Conservation (phyloP, 1,140 invertebrate genomes). For the Whitmania pigra region DNA sequence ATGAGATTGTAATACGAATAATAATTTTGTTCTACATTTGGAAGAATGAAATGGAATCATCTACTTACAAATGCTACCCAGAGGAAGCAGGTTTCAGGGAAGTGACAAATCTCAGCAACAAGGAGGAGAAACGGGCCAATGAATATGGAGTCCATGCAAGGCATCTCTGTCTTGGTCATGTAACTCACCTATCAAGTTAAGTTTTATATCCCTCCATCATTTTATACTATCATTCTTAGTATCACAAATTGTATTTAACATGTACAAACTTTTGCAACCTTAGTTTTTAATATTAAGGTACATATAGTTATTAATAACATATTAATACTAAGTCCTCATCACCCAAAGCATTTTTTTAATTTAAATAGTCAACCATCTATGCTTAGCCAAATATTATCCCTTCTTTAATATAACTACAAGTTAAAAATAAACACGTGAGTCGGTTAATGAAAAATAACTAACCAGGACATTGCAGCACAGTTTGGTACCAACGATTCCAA, state of each 20-base stretch:
- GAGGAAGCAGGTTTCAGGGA: not conserved
- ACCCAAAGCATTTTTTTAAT: not conserved
- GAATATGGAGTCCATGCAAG: constrained; percentile 80
- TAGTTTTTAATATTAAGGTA: not conserved
- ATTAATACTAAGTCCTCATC: not conserved
- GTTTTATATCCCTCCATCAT: no score
- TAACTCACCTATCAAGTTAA: constrained; percentile 68
- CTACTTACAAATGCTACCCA: not conserved
- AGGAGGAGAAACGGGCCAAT: constrained; percentile 72
- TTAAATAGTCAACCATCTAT: not conserved
- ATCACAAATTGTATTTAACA: not conserved
- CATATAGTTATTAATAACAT: not conserved
- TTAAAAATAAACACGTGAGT: no score
- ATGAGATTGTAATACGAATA: no score
- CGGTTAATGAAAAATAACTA: not conserved
- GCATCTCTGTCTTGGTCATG: constrained; percentile 97
- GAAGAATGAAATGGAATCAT: not conserved
- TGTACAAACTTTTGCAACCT: not conserved
- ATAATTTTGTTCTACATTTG: no score
- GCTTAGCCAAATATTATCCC: no score
- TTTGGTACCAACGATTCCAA: not conserved
- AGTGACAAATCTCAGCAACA: not conserved
- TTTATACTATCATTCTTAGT: not conserved
- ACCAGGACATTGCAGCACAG: constrained; percentile 6
- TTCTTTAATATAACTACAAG: no score